Percentiles rank a stretch among this genome's conserved stretches.
Evolutionary conservation across 2,113 vertebrate genomes (phyloP).

Genomic region (Strix uralensis): DNA sequence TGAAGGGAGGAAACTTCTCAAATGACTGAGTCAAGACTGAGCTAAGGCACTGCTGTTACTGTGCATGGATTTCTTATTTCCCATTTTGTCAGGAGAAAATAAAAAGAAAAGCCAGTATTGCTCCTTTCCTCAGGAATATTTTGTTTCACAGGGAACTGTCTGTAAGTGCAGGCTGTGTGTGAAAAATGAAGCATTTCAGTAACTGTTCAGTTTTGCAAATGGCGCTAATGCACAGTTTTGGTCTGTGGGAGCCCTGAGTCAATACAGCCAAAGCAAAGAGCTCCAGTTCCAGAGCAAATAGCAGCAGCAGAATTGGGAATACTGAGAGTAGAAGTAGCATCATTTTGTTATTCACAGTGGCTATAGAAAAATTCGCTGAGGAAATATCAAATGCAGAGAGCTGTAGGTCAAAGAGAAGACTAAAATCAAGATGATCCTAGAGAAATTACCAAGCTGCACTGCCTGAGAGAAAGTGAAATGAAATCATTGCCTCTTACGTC

Average conservation of each 20-base stretch:
- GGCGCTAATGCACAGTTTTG: background rate
- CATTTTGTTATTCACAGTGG: background rate
- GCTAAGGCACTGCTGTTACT: background rate
- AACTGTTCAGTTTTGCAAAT: background rate
- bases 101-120: background rate
- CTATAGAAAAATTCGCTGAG: background rate
- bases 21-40: background rate
- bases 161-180: background rate
- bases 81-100: background rate
- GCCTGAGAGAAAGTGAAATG: background rate
- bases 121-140: background rate
- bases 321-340: background rate
- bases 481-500: background rate
- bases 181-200: background rate
- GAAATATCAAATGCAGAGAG: background rate
- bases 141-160: background rate
- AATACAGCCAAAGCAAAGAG: background rate
- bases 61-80: background rate
- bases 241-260: background rate
- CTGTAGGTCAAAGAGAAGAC: background rate
- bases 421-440: background rate
- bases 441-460: background rate
- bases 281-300: slow-evolving; percentile 13
- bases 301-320: background rate
- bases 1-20: background rate